These are phyloP conservation scores for Galagoides demidoff DNA, from an alignment of 2,797 vertebrate genomes.

Conservation along the genomic window DNA sequence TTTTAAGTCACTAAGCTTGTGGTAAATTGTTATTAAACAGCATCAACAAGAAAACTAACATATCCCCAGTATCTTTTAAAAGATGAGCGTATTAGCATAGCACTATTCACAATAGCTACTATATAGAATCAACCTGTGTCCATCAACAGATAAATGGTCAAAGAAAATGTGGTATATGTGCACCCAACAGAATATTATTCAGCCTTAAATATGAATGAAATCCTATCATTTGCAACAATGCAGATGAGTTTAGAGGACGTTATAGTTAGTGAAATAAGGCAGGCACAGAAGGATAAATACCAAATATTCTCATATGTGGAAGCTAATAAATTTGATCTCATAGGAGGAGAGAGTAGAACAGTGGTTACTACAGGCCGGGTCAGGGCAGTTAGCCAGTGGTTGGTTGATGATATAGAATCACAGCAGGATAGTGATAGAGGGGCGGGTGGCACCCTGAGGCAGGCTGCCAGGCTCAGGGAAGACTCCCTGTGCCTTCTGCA, in stretches of 20 bases:
- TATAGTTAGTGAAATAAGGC: not conserved
- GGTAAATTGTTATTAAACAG: not conserved
- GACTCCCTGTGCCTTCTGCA: too few relatives aligned
- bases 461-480: too few relatives aligned
- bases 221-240: not conserved
- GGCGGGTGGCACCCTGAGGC: too few relatives aligned
- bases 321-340: not conserved
- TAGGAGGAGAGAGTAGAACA: not conserved
- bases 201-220: not conserved
- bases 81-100: conserved; percentile 9
- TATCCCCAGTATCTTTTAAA: not conserved
- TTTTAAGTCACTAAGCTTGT: not conserved
- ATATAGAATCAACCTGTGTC: not conserved
- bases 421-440: not conserved
- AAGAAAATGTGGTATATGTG: not conserved
- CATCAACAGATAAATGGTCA: not conserved
- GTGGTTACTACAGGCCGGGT: not conserved
- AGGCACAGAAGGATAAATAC: not conserved
- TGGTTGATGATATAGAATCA: not conserved
- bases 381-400: not conserved
- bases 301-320: not conserved
- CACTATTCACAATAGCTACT: not conserved
- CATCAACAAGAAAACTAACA: not conserved
- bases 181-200: not conserved
- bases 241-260: not conserved